Percentiles rank a stretch among this genome's conserved stretches.
Evolutionary conservation across 2,888 invertebrate species (phyloP).

Genomic region (Pterobdella sp.): DNA sequence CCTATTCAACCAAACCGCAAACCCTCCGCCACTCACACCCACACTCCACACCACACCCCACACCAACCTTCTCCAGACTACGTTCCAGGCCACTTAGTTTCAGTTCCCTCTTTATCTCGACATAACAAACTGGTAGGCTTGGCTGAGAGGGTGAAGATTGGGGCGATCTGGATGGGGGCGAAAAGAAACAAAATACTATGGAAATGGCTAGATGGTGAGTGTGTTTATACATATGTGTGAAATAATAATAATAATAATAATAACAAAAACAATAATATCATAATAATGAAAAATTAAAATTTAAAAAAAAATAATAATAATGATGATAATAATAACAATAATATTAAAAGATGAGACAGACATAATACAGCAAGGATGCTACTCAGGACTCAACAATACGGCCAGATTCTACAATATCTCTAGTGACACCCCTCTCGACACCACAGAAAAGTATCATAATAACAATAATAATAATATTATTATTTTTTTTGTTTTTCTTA

Average conservation of each 20-base stretch:
- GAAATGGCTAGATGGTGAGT: conserved; percentile 20
- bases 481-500: background rate
- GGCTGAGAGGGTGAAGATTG: conserved; percentile 14
- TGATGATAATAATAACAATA: background rate
- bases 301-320: background rate
- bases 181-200: conserved; percentile 8
- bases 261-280: background rate
- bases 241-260: background rate
- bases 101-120: background rate
- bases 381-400: background rate
- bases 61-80: too few relatives aligned
- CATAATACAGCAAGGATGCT: conserved; percentile 16
- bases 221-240: background rate
- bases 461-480: background rate
- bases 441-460: background rate
- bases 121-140: conserved; percentile 6
- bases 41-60: too few relatives aligned
- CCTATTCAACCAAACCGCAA: too few relatives aligned
- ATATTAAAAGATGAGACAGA: conserved; percentile 13
- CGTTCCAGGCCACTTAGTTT: conserved; percentile 8
- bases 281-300: background rate
- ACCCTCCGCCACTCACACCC: too few relatives aligned
- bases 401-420: background rate
- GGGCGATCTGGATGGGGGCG: conserved; percentile 8
- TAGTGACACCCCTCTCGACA: background rate